Base-by-base conservation (phyloP, 92 coral and sea anemone species). In the Diadumene lineata region DNA sequence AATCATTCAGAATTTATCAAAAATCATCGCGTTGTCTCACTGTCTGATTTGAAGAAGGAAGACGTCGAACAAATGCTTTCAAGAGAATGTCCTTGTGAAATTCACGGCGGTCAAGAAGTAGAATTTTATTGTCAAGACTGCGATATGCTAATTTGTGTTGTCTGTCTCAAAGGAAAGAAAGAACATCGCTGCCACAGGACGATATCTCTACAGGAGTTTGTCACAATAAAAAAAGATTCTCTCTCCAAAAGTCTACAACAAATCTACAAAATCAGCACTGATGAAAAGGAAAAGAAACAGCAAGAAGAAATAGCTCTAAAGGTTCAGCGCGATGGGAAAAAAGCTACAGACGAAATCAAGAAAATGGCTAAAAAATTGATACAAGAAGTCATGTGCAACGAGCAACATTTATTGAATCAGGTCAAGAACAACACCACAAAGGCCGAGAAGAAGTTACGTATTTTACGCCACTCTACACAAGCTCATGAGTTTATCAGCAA, bases 211-310 rank as follows among this genome's bases (percentile, higher is more conserved):
- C 15, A 55, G 61, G 61, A 55, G 61, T 55, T 55, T 25, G 22
- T n/a, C 61, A 25, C 61, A 6, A 9, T 55, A 6, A n/a, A 55
- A 25, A 55, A 55, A 55, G 16, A 55, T 55, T 55, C 16, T 55
- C 61, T 55, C 15, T 55, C 23, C 22, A 55, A 55, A 55, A 55
- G 22, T 25, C 61, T 55, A 6, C 22, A 55, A 55, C 22, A 55
- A 55, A 55, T 55, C 61, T n/a, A 55, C 22, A 55, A 55, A n/a
- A 55, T 66, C 24, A 34, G 11, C 16, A 26, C 10, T 16, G 29
- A 66, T 27, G 71, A 38, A 11, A 31, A 66, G 48, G 50, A 30
- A 66, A 66, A 66, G 55, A 38, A 66, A 66, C 71, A 66, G 33
- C 71, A 66, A 66, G 71, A 66, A 66, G 22, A 66, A 22, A 38